These are phyloP conservation scores for Chauna torquata DNA, from an alignment of 2,113 vertebrate genomes.

Conservation along the genomic window DNA sequence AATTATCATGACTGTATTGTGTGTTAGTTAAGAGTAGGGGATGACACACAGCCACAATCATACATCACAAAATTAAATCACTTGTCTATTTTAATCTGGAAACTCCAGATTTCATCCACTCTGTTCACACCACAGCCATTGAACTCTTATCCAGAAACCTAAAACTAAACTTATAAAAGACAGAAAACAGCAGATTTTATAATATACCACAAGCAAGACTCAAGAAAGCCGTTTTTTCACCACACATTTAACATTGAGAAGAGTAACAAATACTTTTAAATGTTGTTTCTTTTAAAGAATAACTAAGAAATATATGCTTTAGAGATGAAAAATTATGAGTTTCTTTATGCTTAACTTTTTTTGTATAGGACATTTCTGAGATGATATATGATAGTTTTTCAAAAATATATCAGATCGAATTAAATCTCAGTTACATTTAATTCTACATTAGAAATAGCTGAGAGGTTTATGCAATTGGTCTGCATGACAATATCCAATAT, in stretches of 20 bases:
- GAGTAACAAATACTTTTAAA: background rate
- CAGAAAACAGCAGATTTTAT: background rate
- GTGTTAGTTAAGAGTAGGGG: background rate
- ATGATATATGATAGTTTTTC: background rate
- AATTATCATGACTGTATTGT: background rate
- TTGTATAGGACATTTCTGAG: background rate
- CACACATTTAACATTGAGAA: background rate
- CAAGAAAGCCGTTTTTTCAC: background rate
- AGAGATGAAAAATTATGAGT: background rate
- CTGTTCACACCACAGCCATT: background rate
- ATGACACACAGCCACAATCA: background rate
- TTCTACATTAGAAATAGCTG: background rate
- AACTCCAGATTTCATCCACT: background rate
- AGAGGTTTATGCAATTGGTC: background rate
- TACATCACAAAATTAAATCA: background rate
- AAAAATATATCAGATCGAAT: background rate
- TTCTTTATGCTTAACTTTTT: background rate
- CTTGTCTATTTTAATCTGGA: background rate
- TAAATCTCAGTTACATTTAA: background rate
- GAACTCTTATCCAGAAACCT: background rate
- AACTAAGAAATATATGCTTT: background rate
- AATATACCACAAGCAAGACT: background rate
- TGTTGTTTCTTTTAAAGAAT: background rate
- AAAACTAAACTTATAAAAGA: background rate
- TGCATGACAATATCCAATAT: background rate